Evolutionary conservation across 2,113 vertebrate species (phyloP).

Genomic region (Polypterus senegalus): DNA sequence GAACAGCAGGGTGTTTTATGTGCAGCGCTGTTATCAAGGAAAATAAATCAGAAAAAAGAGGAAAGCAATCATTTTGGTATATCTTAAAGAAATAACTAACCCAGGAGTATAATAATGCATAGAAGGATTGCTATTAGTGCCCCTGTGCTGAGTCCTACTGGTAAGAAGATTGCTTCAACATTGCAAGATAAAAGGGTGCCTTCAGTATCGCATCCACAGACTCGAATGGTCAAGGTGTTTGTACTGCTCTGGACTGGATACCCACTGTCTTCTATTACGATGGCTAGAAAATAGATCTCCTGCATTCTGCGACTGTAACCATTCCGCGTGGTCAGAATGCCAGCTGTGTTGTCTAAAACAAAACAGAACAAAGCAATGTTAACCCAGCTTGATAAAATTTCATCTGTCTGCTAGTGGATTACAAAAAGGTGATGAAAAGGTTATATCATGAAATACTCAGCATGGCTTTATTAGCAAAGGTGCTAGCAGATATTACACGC

Average conservation of each 20-base stretch:
- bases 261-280: constrained; percentile 85
- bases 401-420: background rate
- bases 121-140: constrained; percentile 87
- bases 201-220: constrained; percentile 80
- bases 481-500: too few relatives aligned
- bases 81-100: constrained; percentile 45
- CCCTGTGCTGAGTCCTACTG: constrained; percentile 90
- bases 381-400: background rate
- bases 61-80: too few relatives aligned
- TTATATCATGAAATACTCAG: background rate
- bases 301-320: constrained; percentile 80
- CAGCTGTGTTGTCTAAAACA: constrained; percentile 83
- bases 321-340: constrained; percentile 69
- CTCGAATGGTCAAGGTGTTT: constrained; percentile 81
- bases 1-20: constrained; percentile 38
- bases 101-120: constrained; percentile 84
- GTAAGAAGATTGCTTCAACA: constrained; percentile 85
- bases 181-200: constrained; percentile 84
- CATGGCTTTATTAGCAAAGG: background rate
- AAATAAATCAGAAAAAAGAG: too few relatives aligned
- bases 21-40: constrained; percentile 23
- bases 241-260: constrained; percentile 90
- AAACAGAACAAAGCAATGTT: constrained; percentile 29
- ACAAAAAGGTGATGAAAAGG: background rate
- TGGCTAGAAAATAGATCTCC: constrained; percentile 74